Conservation (phyloP, 2,888 invertebrate genomes). For the Syrista parreyssii region DNA sequence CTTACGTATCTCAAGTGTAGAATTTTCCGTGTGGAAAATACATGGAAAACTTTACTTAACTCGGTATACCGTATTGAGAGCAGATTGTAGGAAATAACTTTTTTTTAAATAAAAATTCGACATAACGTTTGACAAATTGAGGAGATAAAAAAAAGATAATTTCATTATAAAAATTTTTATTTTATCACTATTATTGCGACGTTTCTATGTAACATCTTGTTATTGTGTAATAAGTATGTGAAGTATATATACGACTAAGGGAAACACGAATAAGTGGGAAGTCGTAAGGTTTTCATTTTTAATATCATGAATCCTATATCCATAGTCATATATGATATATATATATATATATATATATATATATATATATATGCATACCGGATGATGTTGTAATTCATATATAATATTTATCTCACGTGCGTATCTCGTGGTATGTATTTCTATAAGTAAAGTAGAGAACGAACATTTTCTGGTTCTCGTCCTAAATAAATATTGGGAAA, state of each 20-base stretch:
- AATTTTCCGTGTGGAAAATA: neutral
- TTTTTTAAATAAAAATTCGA: neutral
- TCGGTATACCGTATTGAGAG: neutral
- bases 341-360: neutral
- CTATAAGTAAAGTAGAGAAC: neutral
- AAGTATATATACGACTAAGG: neutral
- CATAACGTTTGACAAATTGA: neutral
- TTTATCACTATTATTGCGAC: neutral
- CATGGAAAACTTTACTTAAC: neutral
- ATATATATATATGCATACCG: neutral
- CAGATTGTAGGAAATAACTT: neutral
- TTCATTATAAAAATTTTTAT: neutral
- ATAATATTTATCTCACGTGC: neutral
- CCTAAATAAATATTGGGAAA: neutral
- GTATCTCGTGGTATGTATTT: neutral
- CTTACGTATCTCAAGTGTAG: neutral
- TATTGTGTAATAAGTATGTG: neutral
- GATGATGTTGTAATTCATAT: neutral
- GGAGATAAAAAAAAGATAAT: too few relatives aligned
- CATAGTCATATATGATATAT: neutral
- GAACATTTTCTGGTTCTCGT: neutral
- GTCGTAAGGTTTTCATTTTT: neutral
- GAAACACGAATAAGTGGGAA: neutral
- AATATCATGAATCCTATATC: neutral
- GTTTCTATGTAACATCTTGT: too few relatives aligned